Percentiles rank a stretch among this genome's conserved stretches.
Evolutionary conservation across 1,140 invertebrate genomes (phyloP).

Genomic region (Babylonia areolata): DNA sequence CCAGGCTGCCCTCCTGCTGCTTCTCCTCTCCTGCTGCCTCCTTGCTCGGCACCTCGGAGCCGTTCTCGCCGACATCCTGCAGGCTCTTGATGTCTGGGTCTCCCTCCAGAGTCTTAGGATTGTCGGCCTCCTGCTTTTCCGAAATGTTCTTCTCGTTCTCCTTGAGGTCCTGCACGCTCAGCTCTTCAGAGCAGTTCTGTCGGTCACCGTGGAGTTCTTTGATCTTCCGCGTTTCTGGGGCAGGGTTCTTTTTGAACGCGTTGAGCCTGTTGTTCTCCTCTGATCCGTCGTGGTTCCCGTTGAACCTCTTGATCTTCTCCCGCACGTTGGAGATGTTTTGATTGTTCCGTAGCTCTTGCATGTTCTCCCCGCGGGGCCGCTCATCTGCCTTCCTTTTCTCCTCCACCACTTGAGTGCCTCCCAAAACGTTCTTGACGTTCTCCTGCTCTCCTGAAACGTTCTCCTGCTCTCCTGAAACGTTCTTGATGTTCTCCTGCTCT

Average conservation of each 20-base stretch:
- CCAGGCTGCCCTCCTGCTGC: neutral
- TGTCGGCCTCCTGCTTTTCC: neutral
- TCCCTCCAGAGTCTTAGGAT: neutral
- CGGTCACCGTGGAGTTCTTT: too few relatives aligned
- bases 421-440: too few relatives aligned
- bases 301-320: neutral
- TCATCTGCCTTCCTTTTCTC: neutral
- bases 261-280: neutral
- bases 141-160: neutral
- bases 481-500: too few relatives aligned
- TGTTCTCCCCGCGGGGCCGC: neutral
- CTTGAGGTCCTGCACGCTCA: neutral
- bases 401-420: neutral
- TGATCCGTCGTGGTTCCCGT: neutral
- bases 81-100: neutral
- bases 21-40: neutral
- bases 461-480: too few relatives aligned
- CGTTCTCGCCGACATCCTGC: neutral
- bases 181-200: neutral
- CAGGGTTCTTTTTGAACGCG: neutral
- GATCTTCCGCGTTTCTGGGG: too few relatives aligned
- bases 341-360: neutral
- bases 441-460: neutral
- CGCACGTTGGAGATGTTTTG: neutral
- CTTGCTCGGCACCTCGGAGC: neutral